Conservation (phyloP, 2,797 vertebrate species). For the Gastrophryne carolinensis region DNA sequence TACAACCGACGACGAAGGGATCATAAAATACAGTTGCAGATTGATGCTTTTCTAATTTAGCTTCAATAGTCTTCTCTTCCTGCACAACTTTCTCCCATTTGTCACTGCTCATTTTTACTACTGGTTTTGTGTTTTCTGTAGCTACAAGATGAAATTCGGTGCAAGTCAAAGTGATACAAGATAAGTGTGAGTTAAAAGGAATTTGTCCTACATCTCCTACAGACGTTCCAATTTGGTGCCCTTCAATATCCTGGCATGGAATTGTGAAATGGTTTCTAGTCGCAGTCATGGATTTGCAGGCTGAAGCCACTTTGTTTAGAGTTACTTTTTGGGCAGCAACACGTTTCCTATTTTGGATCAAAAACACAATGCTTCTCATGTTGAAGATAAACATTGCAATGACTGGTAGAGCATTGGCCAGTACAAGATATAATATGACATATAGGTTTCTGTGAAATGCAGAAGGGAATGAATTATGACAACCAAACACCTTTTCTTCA, state of each 20-base stretch:
- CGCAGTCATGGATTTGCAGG: not conserved
- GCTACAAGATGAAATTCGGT: not conserved
- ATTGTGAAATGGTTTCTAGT: not conserved
- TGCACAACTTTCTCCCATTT: not conserved
- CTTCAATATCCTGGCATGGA: not conserved
- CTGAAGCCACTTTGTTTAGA: not conserved
- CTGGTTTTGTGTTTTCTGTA: not conserved
- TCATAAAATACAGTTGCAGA: not conserved
- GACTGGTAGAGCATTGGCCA: slow-evolving; percentile 31
- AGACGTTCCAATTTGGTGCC: not conserved
- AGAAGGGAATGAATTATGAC: not conserved
- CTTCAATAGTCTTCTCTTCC: not conserved
- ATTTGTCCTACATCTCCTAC: not conserved
- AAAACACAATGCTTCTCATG: not conserved
- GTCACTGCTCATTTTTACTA: not conserved
- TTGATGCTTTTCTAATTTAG: not conserved
- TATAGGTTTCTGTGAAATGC: not conserved
- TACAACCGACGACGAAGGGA: not conserved
- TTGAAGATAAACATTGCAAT: slow-evolving; percentile 20
- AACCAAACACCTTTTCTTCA: not conserved
- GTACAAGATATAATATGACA: slow-evolving; percentile 2
- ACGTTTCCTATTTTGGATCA: slow-evolving; percentile 16
- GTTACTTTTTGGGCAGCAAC: not conserved
- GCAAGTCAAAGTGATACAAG: not conserved
- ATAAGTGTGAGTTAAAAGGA: not conserved